Percentiles rank a stretch among this genome's conserved stretches.
These are phyloP conservation scores for Holcopasites calliopsidis DNA, from an alignment of 1,140 invertebrate species.

Conservation along the genomic window DNA sequence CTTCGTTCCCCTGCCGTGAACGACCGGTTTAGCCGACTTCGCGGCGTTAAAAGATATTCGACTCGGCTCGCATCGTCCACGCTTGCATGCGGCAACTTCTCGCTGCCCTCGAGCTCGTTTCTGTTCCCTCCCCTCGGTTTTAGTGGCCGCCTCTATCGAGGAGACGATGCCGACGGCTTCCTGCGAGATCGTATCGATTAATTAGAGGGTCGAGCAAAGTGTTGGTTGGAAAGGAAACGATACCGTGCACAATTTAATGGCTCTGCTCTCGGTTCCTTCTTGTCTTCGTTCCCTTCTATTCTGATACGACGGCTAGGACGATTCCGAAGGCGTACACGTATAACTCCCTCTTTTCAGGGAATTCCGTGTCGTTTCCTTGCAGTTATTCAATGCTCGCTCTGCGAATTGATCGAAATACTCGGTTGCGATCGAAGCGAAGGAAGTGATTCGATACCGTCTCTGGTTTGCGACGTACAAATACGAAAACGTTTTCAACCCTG, in stretches of 20 bases:
- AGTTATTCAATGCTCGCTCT: neutral
- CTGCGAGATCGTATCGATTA: conserved; percentile 60
- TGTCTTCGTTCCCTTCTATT: neutral
- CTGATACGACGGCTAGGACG: neutral
- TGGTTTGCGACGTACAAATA: neutral
- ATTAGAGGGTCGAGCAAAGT: conserved; percentile 47
- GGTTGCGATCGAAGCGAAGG: neutral
- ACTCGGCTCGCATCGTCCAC: conserved; percentile 5
- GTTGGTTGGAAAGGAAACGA: conserved; percentile 25
- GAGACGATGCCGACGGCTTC: conserved; percentile 22
- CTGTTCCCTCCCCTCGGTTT: neutral
- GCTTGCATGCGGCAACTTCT: conserved; percentile 47
- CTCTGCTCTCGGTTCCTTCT: conserved; percentile 20
- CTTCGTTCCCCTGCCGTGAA: conserved; percentile 47
- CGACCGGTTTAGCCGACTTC: conserved; percentile 36
- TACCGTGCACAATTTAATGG: conserved; percentile 41
- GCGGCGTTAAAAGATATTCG: conserved; percentile 12
- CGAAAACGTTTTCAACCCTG: neutral
- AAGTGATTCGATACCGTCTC: too few relatives aligned
- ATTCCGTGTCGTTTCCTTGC: conserved; percentile 5
- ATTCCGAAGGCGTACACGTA: neutral
- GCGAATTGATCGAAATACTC: neutral
- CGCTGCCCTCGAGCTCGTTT: conserved; percentile 9
- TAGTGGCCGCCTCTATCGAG: neutral
- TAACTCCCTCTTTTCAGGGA: neutral